Conservation (phyloP, 2,797 vertebrate species). For the Gallinago nigripennis region DNA sequence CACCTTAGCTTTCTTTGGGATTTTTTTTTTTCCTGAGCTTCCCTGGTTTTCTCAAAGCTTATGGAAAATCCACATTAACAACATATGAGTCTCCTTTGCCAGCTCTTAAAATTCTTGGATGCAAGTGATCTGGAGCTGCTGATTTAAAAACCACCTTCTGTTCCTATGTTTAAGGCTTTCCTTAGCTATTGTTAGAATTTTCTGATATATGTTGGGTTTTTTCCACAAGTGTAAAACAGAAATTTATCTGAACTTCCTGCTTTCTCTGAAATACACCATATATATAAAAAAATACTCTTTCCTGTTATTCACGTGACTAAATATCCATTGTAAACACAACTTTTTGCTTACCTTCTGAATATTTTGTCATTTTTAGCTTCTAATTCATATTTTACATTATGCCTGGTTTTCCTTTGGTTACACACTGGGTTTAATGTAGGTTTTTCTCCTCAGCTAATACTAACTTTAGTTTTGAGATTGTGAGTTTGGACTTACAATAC, state of each 20-base stretch:
- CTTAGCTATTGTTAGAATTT: constrained; percentile 24
- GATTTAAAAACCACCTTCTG: constrained; percentile 45
- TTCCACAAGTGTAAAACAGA: not conserved
- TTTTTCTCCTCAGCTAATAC: not conserved
- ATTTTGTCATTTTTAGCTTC: not conserved
- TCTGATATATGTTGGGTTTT: not conserved
- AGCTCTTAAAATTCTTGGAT: constrained; percentile 63
- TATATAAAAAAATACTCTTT: not conserved
- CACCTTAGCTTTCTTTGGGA: not conserved
- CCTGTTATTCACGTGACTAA: not conserved
- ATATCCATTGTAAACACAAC: not conserved
- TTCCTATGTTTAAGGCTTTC: constrained; percentile 24
- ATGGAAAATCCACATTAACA: constrained; percentile 63
- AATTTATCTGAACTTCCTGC: not conserved
- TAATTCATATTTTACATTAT: not conserved
- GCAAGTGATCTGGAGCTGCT: constrained; percentile 29
- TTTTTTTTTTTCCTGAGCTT: constrained; percentile 12
- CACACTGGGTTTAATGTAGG: not conserved
- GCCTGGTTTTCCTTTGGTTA: not conserved
- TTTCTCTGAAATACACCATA: not conserved
- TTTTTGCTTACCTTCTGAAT: not conserved
- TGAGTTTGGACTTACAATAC: not conserved
- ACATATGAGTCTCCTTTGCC: constrained; percentile 39
- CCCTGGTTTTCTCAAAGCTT: constrained; percentile 52
- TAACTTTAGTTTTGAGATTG: not conserved